phyloP scores from a whole-genome alignment of 2,888 invertebrate species.

The Sphecodes monilicornis region DNA sequence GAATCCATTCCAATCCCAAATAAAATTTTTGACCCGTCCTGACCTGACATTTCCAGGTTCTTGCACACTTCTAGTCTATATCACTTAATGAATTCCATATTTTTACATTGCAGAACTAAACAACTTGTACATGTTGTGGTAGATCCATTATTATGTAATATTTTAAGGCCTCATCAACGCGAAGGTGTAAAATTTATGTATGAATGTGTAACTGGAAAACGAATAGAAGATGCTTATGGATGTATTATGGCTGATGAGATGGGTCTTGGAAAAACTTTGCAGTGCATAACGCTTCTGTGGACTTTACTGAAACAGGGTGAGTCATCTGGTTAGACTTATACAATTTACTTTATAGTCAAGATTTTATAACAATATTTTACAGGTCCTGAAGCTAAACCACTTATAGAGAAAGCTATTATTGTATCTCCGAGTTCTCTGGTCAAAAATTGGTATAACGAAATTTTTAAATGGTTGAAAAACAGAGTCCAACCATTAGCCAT shows the following conservation, averaged over 20 bases:
- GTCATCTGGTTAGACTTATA: not conserved
- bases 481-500: constrained; percentile 93
- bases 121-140: constrained; percentile 97
- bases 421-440: constrained; percentile 99
- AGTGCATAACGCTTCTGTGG: constrained; percentile 98
- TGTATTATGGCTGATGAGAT: constrained; percentile 99
- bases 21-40: too few species aligned
- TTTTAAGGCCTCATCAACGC: constrained; percentile 98
- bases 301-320: constrained; percentile 93
- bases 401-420: constrained; percentile 96
- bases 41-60: too few species aligned
- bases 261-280: constrained; percentile 99
- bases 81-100: not conserved
- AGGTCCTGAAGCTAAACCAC: constrained; percentile 95
- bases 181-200: constrained; percentile 99
- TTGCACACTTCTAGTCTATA: not conserved
- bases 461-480: constrained; percentile 97
- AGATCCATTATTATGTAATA: constrained; percentile 95
- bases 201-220: constrained; percentile 97
- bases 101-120: constrained; percentile 85
- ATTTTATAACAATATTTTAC: not conserved
- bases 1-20: too few species aligned
- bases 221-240: constrained; percentile 94
- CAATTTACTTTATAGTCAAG: not conserved
- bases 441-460: constrained; percentile 99